Evolutionary conservation across 2,888 invertebrate genomes (phyloP), one percentile per base, ranked within the genome.

Genomic region (Epirrhoe alternata): DNA sequence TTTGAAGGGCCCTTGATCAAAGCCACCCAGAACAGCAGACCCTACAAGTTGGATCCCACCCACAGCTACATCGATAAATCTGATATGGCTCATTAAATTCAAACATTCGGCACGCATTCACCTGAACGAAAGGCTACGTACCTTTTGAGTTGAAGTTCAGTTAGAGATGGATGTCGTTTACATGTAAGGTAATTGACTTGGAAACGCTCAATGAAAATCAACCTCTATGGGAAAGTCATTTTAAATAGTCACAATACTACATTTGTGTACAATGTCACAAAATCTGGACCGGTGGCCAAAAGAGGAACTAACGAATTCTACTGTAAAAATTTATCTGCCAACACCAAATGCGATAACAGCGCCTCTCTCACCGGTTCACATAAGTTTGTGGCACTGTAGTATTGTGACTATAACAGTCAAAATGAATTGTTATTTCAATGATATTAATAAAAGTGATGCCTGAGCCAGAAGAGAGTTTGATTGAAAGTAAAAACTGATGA

Each of bases 1-100:
- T 63, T 64, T 69, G 60, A 60, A 69, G 59, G 63, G 61, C 61
- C 50, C 55, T 66, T 51, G 51, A 62, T 62, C 59, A 64, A 53
- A 66, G 60, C 72, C 72, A 69, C 69, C 70, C 73, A 65, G 71
- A 45, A 60, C 17, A 5, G 16, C 54, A 55, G 59, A 58, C 66
- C 63, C 66, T 68, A 65, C 68, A 63, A 62, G 51, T 57, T 61
- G 57, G 54, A 63, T 66, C 65, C 74, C 76, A 70, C 72, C 73
- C 71, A 69, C 71, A 66, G 72, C 63, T 64, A 61, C 74, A 73
- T 65, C 65, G 65, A 78, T 78, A 78, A 77, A 79, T 77, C 67
- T 59, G 73, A 68, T 71, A 78, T 71, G 76, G 76, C 75, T 81
- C 79, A 82, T 84, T 83, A 78, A 82, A 75, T 74, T 71, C 68